Conservation (phyloP, 2,113 vertebrate genomes). For the Setophaga kirtlandii region DNA sequence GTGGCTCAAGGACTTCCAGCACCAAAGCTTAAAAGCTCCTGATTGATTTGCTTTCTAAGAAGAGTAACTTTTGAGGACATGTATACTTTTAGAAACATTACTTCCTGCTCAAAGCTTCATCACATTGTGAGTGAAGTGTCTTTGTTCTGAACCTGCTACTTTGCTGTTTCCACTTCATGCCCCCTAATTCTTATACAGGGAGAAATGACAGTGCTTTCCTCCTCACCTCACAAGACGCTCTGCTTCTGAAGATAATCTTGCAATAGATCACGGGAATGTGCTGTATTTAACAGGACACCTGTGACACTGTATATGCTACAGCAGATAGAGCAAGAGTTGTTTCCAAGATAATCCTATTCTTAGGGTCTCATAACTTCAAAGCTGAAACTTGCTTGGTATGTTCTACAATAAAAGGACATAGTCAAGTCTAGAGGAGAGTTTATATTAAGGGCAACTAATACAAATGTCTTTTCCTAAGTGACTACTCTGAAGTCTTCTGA, state of each 20-base stretch:
- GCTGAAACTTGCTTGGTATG: not conserved
- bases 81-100: not conserved
- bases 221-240: not conserved
- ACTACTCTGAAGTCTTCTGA: not conserved
- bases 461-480: not conserved
- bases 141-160: not conserved
- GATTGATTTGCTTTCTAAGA: not conserved
- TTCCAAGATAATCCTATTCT: not conserved
- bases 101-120: not conserved
- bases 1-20: not conserved
- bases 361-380: not conserved
- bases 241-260: not conserved
- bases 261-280: not conserved
- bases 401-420: not conserved
- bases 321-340: not conserved
- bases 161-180: not conserved
- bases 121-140: not conserved
- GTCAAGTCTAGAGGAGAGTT: not conserved
- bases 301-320: not conserved
- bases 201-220: not conserved
- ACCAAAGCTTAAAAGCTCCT: not conserved
- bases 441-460: not conserved
- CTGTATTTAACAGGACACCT: not conserved
- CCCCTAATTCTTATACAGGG: not conserved
- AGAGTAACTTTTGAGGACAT: not conserved